Base-by-base conservation (phyloP, 1,140 invertebrate species). In the Ptiloglossa arizonensis region DNA sequence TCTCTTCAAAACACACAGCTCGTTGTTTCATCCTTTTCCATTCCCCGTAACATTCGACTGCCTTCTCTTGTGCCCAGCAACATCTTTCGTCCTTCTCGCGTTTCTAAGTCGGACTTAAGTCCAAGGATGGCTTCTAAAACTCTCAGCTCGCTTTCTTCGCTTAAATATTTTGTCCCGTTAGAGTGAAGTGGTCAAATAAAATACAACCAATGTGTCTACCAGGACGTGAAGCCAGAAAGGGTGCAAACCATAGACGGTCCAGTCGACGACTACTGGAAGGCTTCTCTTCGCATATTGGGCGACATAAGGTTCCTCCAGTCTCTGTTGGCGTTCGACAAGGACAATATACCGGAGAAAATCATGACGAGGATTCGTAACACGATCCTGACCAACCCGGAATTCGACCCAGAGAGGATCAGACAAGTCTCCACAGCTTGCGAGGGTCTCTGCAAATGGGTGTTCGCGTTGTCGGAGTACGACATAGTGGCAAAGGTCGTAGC, bases 211-310 rank as follows among this genome's bases (percentile, higher is more conserved):
- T n/a, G 19, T 9, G 0, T 4, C 17, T 32, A 19, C 27, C 22
- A 96, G 95, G 95, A 96, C 81, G 93, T 97, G 0, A 98, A 98
- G 93, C 96, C 98, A 0, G 97, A 97, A 63, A 85, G 24, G 24
- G 56, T 85, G 1, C 67, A 79, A 24, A 66, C 59, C 0, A 83
- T 80, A 1, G 84, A 83, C 5, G 11, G n/a, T n/a, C n/a, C 94
- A 1, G 91, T 97, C 0, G 97, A 98, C 75, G 98, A 99, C 87
- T 99, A 96, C 90, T 99, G 98, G 98, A 97, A 96, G 4, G 95
- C 98, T 0, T 98, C 97, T 0, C 97, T 98, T 86, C 96, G 97
- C 87, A 87, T 99, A 11, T 93, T 99, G 0, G 97, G 97, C 63
- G 98, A 99, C 87, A 96, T 98, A 87, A 97, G 96, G 85, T 99